Evolutionary conservation across 1,140 invertebrate genomes (phyloP).

Genomic region (Akabosia matsudoensis): DNA sequence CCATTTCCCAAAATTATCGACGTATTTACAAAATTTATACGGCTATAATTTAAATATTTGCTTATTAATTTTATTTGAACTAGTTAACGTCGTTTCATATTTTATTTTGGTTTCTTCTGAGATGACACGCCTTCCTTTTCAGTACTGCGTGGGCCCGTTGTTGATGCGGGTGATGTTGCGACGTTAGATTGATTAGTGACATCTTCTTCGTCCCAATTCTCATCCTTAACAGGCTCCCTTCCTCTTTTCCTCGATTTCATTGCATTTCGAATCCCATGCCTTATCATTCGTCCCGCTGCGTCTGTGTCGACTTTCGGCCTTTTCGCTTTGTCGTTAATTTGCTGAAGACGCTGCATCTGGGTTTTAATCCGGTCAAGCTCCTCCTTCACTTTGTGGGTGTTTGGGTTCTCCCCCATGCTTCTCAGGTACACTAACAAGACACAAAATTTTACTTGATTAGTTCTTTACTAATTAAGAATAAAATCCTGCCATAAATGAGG

Average conservation of each 20-base stretch:
- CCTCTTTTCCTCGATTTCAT: background rate
- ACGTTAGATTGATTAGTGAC: background rate
- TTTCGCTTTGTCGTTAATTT: conserved; percentile 41
- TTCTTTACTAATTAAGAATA: background rate
- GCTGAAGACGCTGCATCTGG: conserved; percentile 37
- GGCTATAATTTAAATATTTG: no score
- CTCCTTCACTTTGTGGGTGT: conserved; percentile 40
- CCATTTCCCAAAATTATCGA: no score
- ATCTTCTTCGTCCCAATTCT: conserved; percentile 26
- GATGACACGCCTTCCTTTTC: background rate
- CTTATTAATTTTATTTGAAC: background rate
- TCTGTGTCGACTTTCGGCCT: conserved; percentile 34
- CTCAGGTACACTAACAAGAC: conserved; percentile 43
- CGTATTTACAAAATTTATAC: no score
- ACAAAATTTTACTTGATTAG: background rate
- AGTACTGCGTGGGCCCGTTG: no score
- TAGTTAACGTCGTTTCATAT: background rate
- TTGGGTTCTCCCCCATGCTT: conserved; percentile 43
- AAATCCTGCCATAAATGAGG: conserved; percentile 6
- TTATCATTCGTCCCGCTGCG: conserved; percentile 39
- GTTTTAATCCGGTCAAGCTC: conserved; percentile 44
- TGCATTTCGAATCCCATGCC: conserved; percentile 24
- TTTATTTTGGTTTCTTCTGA: background rate
- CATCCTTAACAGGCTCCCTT: background rate
- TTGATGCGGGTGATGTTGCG: no score